phyloP scores from a whole-genome alignment of 2,888 invertebrate genomes.

The Resseliella maxima region DNA sequence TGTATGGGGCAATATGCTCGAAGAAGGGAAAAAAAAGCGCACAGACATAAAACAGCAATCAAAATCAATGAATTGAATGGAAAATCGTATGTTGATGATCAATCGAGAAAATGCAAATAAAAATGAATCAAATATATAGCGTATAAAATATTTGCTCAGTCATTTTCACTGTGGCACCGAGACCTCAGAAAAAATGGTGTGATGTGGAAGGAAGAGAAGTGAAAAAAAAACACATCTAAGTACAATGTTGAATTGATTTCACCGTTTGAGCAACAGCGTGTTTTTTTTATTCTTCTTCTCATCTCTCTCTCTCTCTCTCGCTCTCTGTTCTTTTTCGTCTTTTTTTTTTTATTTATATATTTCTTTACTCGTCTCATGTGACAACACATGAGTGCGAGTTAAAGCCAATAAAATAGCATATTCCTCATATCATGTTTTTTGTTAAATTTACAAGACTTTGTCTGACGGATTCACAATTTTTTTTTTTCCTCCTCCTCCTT shows the following conservation, averaged over 20 bases:
- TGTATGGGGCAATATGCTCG: neutral
- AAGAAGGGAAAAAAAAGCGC: neutral
- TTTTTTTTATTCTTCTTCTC: too few relatives aligned
- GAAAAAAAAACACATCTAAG: neutral
- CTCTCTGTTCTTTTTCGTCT: neutral
- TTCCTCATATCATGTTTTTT: constrained; percentile 22
- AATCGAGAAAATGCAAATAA: constrained; percentile 44
- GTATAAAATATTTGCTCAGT: constrained; percentile 41
- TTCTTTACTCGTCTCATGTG: neutral
- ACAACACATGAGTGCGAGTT: neutral
- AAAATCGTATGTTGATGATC: constrained; percentile 48
- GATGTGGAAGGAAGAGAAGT: neutral
- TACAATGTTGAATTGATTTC: neutral
- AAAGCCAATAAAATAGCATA: neutral
- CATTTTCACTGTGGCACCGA: neutral
- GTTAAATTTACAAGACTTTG: constrained; percentile 5
- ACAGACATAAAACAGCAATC: constrained; percentile 23
- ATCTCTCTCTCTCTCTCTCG: too few relatives aligned
- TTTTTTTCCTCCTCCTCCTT: neutral
- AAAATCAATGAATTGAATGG: constrained; percentile 45
- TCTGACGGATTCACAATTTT: neutral
- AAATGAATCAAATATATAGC: constrained; percentile 28
- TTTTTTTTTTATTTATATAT: neutral
- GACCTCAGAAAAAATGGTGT: neutral
- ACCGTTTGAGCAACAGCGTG: neutral